Conservation (phyloP, 1,140 invertebrate species). For the Liolophura sinensis region DNA sequence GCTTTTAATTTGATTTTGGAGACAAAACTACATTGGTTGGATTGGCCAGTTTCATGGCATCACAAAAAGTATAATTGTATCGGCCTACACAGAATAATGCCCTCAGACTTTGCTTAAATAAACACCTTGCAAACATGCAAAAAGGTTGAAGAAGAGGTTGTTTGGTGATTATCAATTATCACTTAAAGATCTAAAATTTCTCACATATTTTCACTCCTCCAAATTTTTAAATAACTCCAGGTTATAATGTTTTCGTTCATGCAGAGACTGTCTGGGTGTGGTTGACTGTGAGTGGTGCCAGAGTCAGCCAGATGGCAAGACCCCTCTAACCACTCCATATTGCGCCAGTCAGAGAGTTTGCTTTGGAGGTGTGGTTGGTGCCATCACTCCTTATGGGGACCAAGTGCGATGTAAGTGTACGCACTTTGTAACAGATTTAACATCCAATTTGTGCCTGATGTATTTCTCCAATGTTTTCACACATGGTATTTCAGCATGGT, state of each 20-base stretch:
- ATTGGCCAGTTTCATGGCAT: too few relatives aligned
- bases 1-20: too few relatives aligned
- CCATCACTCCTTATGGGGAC: conserved; percentile 76
- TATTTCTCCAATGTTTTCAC: neutral
- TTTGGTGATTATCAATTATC: too few relatives aligned
- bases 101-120: too few relatives aligned
- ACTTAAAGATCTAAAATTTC: too few relatives aligned
- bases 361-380: conserved; percentile 83
- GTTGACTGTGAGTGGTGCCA: conserved; percentile 91
- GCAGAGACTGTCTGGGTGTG: conserved; percentile 77
- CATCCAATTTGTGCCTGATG: neutral
- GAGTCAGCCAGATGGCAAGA: conserved; percentile 71
- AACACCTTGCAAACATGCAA: too few relatives aligned
- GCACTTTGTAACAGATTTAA: neutral
- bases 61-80: too few relatives aligned
- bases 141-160: too few relatives aligned
- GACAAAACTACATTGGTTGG: too few relatives aligned
- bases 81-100: too few relatives aligned
- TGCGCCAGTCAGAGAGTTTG: conserved; percentile 80
- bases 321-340: conserved; percentile 70
- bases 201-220: too few relatives aligned
- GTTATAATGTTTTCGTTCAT: conserved; percentile 13
- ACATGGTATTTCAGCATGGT: neutral
- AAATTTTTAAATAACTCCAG: too few relatives aligned
- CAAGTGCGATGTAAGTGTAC: conserved; percentile 64